phyloP scores from a whole-genome alignment of 2,113 vertebrate genomes.

The Prochilodus magdalenae region DNA sequence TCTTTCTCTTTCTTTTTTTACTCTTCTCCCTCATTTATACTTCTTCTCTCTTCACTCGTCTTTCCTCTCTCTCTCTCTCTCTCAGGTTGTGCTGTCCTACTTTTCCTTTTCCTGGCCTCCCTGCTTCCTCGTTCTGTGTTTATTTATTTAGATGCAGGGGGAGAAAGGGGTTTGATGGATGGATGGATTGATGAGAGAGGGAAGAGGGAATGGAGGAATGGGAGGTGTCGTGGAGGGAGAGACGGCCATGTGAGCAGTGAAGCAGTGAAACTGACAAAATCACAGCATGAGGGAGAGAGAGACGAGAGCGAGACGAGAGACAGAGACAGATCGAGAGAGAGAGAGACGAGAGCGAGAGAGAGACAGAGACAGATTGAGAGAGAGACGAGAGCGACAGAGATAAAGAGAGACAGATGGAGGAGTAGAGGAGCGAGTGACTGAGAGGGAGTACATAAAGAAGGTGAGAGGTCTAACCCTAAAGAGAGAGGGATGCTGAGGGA shows the following conservation, averaged over 20 bases:
- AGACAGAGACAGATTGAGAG: neutral
- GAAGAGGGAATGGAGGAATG: neutral
- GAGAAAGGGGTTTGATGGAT: constrained; percentile 32
- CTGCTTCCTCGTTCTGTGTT: constrained; percentile 25
- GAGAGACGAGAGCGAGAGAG: constrained; percentile 1
- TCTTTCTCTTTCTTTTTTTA: neutral
- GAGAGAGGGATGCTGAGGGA: no score
- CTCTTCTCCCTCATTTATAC: neutral
- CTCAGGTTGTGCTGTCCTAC: constrained; percentile 55
- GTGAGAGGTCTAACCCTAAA: no score
- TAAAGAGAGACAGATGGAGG: no score
- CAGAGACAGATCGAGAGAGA: neutral
- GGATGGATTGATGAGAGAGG: constrained; percentile 30
- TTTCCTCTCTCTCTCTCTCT: neutral
- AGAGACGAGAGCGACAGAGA: no score
- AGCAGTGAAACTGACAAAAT: constrained; percentile 23
- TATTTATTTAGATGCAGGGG: constrained; percentile 46
- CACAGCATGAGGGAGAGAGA: no score
- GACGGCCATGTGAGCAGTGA: constrained; percentile 34
- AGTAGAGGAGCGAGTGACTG: no score
- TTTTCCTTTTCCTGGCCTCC: constrained; percentile 34
- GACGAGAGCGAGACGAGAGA: constrained; percentile 25
- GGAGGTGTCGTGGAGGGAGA: constrained; percentile 19
- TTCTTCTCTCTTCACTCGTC: neutral
- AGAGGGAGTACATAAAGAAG: no score